Evolutionary conservation across 2,888 invertebrate species (phyloP).

Genomic region (Leptogaster cylindrica): DNA sequence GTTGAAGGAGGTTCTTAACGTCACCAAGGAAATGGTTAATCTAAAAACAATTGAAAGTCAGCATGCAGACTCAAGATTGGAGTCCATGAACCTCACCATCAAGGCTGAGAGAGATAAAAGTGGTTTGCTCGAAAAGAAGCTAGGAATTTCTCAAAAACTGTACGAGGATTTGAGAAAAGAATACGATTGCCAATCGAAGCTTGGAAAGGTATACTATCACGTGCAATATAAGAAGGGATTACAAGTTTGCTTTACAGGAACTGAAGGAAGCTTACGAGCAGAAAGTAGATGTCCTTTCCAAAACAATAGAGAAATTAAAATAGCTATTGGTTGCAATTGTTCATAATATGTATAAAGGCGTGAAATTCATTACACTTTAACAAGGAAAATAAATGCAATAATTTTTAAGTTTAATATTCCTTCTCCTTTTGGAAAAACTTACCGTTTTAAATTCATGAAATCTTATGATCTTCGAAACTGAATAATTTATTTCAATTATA

Average conservation of each 20-base stretch:
- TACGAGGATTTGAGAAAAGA: conserved; percentile 79
- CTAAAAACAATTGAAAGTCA: conserved; percentile 80
- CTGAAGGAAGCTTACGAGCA: conserved; percentile 72
- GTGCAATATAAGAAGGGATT: no score
- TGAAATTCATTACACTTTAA: no score
- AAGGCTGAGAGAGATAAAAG: conserved; percentile 76
- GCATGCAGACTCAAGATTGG: conserved; percentile 74
- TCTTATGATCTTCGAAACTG: no score
- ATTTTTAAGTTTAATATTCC: no score
- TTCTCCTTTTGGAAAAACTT: no score
- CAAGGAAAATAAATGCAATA: no score
- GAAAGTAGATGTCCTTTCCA: conserved; percentile 63
- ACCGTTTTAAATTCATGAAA: no score
- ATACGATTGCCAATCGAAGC: conserved; percentile 76
- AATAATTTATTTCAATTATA: no score
- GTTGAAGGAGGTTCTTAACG: conserved; percentile 79
- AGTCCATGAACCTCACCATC: conserved; percentile 72
- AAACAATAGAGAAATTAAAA: conserved; percentile 50
- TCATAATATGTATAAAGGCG: no score
- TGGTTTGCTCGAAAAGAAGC: conserved; percentile 71
- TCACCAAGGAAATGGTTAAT: conserved; percentile 80
- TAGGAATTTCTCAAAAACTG: conserved; percentile 73
- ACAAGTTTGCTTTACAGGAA: conserved; percentile 64
- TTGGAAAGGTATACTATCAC: conserved; percentile 71
- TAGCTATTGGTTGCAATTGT: no score